A percentile compares a stretch with the other conserved stretches of the same genome.
Conservation (phyloP, 2,797 vertebrate genomes). For the Eurystomus glaucurus region DNA sequence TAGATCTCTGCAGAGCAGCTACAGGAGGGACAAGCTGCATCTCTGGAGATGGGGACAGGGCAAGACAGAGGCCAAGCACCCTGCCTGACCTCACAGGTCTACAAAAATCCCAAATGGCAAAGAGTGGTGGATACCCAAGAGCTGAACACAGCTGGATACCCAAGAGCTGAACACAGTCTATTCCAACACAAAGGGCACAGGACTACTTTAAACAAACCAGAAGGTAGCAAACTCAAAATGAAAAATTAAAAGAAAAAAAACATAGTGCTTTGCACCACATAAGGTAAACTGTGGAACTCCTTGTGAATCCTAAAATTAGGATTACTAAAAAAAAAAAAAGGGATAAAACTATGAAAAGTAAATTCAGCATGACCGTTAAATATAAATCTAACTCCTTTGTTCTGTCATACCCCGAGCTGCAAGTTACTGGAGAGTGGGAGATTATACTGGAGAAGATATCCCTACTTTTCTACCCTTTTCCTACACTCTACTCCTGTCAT, state of each 20-base stretch:
- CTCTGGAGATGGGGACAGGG: background rate
- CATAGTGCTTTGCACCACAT: background rate
- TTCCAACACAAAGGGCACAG: background rate
- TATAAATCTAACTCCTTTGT: background rate
- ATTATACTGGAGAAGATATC: background rate
- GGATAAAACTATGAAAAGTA: background rate
- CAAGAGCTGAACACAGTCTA: background rate
- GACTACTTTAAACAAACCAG: background rate
- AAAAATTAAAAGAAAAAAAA: background rate
- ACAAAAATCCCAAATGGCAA: background rate
- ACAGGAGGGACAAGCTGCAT: background rate
- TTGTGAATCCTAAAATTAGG: background rate
- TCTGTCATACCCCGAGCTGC: background rate
- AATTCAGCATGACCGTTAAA: background rate
- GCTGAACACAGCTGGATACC: background rate
- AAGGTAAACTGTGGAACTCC: background rate
- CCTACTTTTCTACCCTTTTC: background rate
- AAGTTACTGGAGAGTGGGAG: background rate
- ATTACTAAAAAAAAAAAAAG: accelerated
- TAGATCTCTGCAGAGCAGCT: background rate
- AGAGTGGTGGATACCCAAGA: background rate
- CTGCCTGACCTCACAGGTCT: background rate
- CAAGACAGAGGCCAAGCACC: background rate
- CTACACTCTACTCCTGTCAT: background rate
- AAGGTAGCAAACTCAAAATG: background rate